These are phyloP conservation scores for Apotomis turbidana DNA, from an alignment of 2,888 invertebrate genomes.

Conservation along the genomic window DNA sequence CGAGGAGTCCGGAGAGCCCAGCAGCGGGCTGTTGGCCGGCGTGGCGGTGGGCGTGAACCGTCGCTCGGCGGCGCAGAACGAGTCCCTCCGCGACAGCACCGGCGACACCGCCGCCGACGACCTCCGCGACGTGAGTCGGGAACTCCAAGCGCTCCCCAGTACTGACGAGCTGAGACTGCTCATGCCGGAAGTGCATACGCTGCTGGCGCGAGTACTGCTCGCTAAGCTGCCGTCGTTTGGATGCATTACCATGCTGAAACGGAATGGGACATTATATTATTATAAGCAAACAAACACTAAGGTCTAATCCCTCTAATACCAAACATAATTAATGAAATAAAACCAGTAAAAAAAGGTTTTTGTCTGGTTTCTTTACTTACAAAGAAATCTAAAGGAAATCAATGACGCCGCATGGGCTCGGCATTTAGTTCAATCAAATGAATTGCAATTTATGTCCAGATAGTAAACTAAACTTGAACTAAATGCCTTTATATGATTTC, in stretches of 20 bases:
- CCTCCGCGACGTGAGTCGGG: slow-evolving; percentile 85
- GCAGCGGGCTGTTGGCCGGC: slow-evolving; percentile 93
- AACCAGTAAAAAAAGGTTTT: no score
- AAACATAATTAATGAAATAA: no score
- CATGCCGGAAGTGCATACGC: slow-evolving; percentile 84
- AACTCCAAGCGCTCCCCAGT: slow-evolving; percentile 85
- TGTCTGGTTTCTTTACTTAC: no score
- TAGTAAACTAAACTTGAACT: no score
- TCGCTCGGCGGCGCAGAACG: slow-evolving; percentile 89
- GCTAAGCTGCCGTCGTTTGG: slow-evolving; percentile 92
- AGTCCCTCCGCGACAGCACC: slow-evolving; percentile 89
- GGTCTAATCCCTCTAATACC: no score
- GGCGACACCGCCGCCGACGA: slow-evolving; percentile 80
- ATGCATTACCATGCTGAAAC: slow-evolving; percentile 91
- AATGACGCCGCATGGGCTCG: no score
- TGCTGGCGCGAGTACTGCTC: slow-evolving; percentile 87
- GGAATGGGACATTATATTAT: no score
- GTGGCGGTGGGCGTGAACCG: slow-evolving; percentile 93
- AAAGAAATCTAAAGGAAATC: no score
- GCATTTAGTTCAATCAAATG: no score
- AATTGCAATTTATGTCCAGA: no score
- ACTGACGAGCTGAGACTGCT: slow-evolving; percentile 79
- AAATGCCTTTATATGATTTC: no score
- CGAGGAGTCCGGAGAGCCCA: slow-evolving; percentile 82
- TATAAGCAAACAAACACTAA: no score